A percentile compares a stretch with the other conserved stretches of the same genome.
Conservation (phyloP, 1,140 invertebrate species). For the Drosophila sulfurigaster region DNA sequence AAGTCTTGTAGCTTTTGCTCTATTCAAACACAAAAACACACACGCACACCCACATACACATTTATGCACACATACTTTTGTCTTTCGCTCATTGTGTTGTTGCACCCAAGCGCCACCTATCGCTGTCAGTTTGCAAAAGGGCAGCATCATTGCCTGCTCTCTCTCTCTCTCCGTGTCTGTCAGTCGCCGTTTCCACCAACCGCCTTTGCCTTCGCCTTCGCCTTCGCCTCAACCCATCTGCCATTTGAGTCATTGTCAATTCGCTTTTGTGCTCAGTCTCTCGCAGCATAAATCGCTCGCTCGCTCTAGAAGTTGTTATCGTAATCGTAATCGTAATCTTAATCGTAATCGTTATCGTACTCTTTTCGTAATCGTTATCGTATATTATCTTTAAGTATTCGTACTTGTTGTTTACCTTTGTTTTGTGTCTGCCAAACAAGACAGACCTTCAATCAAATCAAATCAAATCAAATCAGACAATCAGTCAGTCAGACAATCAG, state of each 20-base stretch:
- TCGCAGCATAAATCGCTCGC: slow-evolving; percentile 61
- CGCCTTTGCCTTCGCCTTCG: not conserved
- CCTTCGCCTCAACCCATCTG: slow-evolving; percentile 6
- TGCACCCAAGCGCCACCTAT: slow-evolving; percentile 51
- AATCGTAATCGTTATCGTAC: slow-evolving; percentile 45
- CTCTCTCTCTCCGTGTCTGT: slow-evolving; percentile 2
- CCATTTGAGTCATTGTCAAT: slow-evolving; percentile 35
- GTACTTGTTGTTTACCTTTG: slow-evolving; percentile 66
- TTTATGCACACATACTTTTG: not conserved
- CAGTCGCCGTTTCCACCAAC: not conserved
- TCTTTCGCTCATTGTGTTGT: slow-evolving; percentile 29
- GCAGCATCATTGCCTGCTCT: slow-evolving; percentile 44
- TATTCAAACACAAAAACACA: slow-evolving; percentile 6
- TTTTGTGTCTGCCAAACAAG: slow-evolving; percentile 39
- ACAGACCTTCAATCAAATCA: slow-evolving; percentile 6
- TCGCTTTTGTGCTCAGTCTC: slow-evolving; percentile 41
- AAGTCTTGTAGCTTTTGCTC: slow-evolving; percentile 35
- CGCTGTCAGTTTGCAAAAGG: slow-evolving; percentile 24
- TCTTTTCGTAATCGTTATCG: slow-evolving; percentile 32
- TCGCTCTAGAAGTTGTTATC: slow-evolving; percentile 67
- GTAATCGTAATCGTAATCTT: slow-evolving; percentile 43
- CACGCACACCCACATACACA: not conserved
- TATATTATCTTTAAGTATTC: slow-evolving; percentile 43
- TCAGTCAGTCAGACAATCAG: slow-evolving; percentile 37
- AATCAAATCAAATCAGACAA: slow-evolving; percentile 4